Evolutionary conservation across 2,113 vertebrate species (phyloP), one percentile per base, ranked within the genome.

Genomic region (Lipophrys pholis): DNA sequence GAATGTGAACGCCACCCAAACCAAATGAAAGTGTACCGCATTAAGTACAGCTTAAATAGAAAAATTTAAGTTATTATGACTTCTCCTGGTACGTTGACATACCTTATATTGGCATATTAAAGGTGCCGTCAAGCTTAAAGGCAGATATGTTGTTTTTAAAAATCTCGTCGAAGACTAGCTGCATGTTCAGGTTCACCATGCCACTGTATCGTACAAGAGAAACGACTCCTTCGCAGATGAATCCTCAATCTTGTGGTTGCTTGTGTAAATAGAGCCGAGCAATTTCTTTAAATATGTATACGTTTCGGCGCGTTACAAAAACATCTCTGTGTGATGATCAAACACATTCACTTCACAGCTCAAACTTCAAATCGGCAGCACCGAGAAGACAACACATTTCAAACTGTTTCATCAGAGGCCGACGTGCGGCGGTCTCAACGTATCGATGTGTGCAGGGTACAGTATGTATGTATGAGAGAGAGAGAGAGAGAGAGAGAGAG

Each of bases 331-430:
- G 3, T 42, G 17, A n/a, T 21, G 17, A 58, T 8, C 50, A 48
- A 58, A 52, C 40, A 43, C 56, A 30, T 4, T 30, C 21, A 30
- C 21, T 58, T 5, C 10, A 35, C 48, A 12, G 66, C 49, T 51
- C 11, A 58, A 15, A n/a, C 39, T 65, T 48, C 69, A 58, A 50
- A 39, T 71, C 57, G 72, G 2, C 46, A 15, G 11, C 14, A 38
- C 80, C 52, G 36, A 21, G 12, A 11, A 9, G 52, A 51, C 59
- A 17, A 14, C 6, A 61, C 15, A 53, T 83, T 83, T 30, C 85
- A 67, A 50, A 46, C 3, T 2, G 65, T 84, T 87, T 76, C 85
- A 85, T 87, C 85, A 87, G 73, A 76, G 74, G 65, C n/a, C 36
- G 56, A 55, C 21, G 49, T 54, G 62, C 21, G n/a, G n/a, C 12